A percentile compares a stretch with the other conserved stretches of the same genome.
Evolutionary conservation across 2,888 invertebrate genomes (phyloP).

Genomic region (Syritta pipiens): DNA sequence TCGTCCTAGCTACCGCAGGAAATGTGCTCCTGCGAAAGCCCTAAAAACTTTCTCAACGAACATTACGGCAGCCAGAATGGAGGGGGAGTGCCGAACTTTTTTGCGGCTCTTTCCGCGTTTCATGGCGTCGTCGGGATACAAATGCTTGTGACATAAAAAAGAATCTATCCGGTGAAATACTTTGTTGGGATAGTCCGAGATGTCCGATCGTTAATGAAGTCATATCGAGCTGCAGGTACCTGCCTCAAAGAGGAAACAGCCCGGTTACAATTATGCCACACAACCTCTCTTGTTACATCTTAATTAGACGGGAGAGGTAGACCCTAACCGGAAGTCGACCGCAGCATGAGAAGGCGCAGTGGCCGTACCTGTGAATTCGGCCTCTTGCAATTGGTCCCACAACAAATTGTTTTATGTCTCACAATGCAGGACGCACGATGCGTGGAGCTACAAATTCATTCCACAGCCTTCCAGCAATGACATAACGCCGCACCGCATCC

Average conservation of each 20-base stretch:
- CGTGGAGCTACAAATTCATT: slow-evolving; percentile 46
- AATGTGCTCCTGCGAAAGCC: slow-evolving; percentile 21
- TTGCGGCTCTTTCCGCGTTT: not conserved
- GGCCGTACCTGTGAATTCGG: slow-evolving; percentile 42
- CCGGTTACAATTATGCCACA: slow-evolving; percentile 46
- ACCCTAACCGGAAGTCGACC: slow-evolving; percentile 53
- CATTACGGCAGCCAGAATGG: not conserved
- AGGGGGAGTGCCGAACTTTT: no score
- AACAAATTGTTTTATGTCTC: slow-evolving; percentile 61
- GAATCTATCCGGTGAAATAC: no score
- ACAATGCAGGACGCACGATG: slow-evolving; percentile 31
- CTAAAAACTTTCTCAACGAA: slow-evolving; percentile 22
- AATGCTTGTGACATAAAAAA: no score
- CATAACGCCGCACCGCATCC: slow-evolving; percentile 59
- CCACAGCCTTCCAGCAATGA: slow-evolving; percentile 61
- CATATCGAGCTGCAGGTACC: not conserved
- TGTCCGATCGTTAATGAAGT: slow-evolving; percentile 5
- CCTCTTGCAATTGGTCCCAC: slow-evolving; percentile 37
- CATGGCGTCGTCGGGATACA: not conserved
- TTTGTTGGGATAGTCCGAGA: not conserved
- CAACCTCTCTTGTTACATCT: slow-evolving; percentile 62
- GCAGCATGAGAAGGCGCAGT: slow-evolving; percentile 58
- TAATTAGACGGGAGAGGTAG: slow-evolving; percentile 55
- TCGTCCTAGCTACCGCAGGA: not conserved
- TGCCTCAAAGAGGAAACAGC: slow-evolving; percentile 27